Conservation (phyloP, 2,797 vertebrate species). For the Hozukius guyotensis region DNA sequence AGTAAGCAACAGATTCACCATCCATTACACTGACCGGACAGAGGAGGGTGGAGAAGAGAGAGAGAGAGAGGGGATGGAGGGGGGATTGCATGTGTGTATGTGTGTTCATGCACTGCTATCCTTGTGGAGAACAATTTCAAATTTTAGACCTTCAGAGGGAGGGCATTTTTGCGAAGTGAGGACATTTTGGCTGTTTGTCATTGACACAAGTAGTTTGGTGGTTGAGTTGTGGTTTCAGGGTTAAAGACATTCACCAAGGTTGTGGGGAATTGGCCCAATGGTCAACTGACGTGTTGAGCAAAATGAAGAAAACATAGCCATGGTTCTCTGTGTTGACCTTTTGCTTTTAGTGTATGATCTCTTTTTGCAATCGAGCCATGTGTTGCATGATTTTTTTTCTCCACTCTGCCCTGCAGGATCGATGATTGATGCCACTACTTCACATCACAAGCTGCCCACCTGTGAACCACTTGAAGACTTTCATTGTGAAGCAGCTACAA, state of each 20-base stretch:
- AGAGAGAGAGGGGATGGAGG: background rate
- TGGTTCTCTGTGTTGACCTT: background rate
- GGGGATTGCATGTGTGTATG: slow-evolving; percentile 5
- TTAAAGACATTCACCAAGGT: background rate
- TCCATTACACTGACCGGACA: slow-evolving; percentile 84
- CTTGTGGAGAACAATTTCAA: slow-evolving; percentile 26
- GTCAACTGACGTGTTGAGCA: slow-evolving; percentile 1
- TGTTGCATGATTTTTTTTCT: background rate
- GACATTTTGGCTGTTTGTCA: slow-evolving; percentile 29
- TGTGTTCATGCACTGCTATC: background rate
- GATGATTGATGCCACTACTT: background rate
- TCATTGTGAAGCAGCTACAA: background rate
- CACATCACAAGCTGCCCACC: background rate
- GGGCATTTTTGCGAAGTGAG: slow-evolving; percentile 25
- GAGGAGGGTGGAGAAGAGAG: slow-evolving; percentile 19
- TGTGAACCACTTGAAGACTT: background rate
- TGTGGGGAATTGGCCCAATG: background rate
- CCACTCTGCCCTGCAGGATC: background rate
- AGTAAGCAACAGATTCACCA: slow-evolving; percentile 83
- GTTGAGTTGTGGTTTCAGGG: slow-evolving; percentile 11
- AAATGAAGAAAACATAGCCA: slow-evolving; percentile 9
- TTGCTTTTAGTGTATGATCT: background rate
- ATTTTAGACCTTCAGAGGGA: slow-evolving; percentile 35
- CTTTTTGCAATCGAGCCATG: background rate
- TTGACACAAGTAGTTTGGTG: slow-evolving; percentile 14